Conservation (phyloP, 2,113 vertebrate genomes). For the Hemibagrus wyckioides region DNA sequence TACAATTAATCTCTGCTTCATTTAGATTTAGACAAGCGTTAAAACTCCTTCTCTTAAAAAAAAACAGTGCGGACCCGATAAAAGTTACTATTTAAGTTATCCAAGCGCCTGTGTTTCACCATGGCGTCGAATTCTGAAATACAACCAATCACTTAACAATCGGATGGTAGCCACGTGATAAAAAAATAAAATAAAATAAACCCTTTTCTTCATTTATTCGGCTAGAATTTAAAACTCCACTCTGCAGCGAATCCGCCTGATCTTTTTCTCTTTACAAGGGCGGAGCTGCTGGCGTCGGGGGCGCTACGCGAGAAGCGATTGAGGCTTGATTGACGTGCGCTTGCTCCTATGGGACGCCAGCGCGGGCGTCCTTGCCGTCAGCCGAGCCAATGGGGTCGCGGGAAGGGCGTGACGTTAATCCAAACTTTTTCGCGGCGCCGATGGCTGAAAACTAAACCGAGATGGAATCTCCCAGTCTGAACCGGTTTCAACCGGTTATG, state of each 20-base stretch:
- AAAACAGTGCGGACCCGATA: background rate
- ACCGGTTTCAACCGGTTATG: constrained; percentile 99
- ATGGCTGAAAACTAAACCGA: constrained; percentile 99
- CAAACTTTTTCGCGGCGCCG: constrained; percentile 99
- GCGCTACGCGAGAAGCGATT: constrained; percentile 62
- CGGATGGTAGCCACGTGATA: background rate
- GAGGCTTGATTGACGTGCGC: constrained; percentile 64
- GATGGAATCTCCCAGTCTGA: constrained; percentile 99
- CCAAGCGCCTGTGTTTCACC: background rate
- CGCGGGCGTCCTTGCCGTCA: constrained; percentile 37
- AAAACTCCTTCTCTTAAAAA: no score
- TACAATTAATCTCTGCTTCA: background rate
- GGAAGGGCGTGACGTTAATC: constrained; percentile 84
- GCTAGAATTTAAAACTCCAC: constrained; percentile 59
- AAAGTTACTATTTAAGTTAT: background rate
- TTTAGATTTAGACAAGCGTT: no score
- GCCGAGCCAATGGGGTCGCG: constrained; percentile 72
- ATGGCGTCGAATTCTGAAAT: background rate
- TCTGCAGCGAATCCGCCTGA: constrained; percentile 71
- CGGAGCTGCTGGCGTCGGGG: constrained; percentile 65
- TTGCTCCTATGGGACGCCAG: constrained; percentile 40
- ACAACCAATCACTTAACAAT: background rate
- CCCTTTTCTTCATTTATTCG: background rate
- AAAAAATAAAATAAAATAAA: background rate
- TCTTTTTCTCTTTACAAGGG: constrained; percentile 74